Percentiles rank a stretch among this genome's conserved stretches.
phyloP scores from a whole-genome alignment of 1,140 invertebrate genomes.

The Papilio dardanus region DNA sequence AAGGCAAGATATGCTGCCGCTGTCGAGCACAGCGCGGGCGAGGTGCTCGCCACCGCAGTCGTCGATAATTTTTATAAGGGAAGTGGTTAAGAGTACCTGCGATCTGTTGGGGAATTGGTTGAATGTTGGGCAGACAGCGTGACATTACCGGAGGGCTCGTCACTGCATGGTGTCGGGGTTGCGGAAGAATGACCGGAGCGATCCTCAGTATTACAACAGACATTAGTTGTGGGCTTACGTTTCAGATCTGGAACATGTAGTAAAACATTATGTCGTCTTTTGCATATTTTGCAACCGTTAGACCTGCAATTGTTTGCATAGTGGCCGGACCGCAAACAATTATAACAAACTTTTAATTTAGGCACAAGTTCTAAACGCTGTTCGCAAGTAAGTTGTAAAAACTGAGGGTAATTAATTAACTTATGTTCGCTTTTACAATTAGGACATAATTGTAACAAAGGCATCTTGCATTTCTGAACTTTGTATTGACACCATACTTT shows the following conservation, averaged over 20 bases:
- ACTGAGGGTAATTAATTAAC: constrained; percentile 32
- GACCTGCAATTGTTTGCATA: constrained; percentile 49
- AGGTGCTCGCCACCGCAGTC: constrained; percentile 36
- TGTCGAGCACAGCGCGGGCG: constrained; percentile 42
- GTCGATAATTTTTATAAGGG: constrained; percentile 39
- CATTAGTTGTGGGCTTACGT: neutral
- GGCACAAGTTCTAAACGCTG: constrained; percentile 43
- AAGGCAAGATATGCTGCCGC: constrained; percentile 45
- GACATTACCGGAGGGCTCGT: constrained; percentile 20
- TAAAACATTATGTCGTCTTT: constrained; percentile 45
- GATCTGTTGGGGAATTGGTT: neutral
- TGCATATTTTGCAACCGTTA: constrained; percentile 47
- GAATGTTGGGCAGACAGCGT: constrained; percentile 12
- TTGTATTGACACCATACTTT: constrained; percentile 27
- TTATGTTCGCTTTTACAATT: constrained; percentile 34
- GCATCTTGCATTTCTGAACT: neutral
- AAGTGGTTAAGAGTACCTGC: constrained; percentile 43
- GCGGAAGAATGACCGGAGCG: neutral
- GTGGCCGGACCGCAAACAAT: constrained; percentile 48
- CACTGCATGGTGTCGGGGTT: constrained; percentile 8
- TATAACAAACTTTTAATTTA: constrained; percentile 47
- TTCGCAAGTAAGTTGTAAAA: constrained; percentile 21
- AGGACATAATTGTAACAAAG: constrained; percentile 21
- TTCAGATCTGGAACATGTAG: constrained; percentile 40
- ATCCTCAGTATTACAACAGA: neutral